Conservation (phyloP, 2,113 vertebrate genomes). For the Brachypodius melanocephalos region DNA sequence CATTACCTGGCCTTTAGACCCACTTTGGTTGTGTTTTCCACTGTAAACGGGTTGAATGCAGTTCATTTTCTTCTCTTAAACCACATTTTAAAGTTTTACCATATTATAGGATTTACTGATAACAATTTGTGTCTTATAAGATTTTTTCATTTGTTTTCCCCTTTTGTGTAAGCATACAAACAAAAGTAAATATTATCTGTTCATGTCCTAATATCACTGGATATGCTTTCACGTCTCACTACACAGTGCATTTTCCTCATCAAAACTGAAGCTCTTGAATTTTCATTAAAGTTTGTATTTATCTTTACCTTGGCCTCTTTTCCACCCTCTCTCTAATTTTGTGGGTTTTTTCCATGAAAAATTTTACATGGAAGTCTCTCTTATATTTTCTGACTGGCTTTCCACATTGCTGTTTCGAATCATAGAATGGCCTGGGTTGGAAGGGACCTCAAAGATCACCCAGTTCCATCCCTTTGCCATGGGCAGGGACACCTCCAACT, state of each 20-base stretch:
- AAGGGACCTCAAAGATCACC: not conserved
- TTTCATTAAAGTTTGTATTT: not conserved
- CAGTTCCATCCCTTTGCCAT: fast-evolving
- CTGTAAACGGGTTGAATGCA: not conserved
- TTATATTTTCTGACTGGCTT: not conserved
- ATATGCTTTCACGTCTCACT: not conserved
- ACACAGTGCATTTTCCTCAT: not conserved
- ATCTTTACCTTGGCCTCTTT: not conserved
- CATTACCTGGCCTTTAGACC: fast-evolving
- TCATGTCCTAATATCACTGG: not conserved
- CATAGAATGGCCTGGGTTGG: not conserved
- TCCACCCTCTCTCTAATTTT: not conserved
- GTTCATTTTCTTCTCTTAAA: not conserved
- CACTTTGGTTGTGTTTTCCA: not conserved
- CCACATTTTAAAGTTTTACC: not conserved
- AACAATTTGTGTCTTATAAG: not conserved
- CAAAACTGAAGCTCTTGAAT: not conserved
- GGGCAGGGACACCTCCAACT: fast-evolving
- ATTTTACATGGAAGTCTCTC: not conserved
- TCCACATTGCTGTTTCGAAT: not conserved
- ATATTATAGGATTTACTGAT: not conserved
- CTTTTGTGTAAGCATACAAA: not conserved
- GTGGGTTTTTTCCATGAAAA: not conserved
- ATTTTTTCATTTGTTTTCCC: not conserved
- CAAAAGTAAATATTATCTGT: not conserved